Evolutionary conservation across 1,140 invertebrate genomes (phyloP).

Genomic region (Caerostris darwini): DNA sequence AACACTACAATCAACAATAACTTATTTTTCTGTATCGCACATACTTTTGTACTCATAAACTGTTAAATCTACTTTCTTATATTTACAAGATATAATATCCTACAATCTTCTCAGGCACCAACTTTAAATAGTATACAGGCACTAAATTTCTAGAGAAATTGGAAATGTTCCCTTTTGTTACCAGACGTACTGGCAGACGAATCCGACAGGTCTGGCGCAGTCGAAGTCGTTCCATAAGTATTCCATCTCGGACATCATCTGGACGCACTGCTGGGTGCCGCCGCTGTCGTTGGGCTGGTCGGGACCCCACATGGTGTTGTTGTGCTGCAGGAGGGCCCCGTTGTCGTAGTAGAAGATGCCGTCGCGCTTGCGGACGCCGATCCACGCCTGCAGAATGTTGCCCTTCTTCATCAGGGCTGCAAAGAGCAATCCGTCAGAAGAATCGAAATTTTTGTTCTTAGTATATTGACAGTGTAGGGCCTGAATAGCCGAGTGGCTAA

Average conservation of each 20-base stretch:
- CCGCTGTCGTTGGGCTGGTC: constrained; percentile 78
- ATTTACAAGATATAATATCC: no score
- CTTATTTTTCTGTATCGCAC: no score
- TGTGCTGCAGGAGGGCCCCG: constrained; percentile 41
- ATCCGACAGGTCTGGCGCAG: constrained; percentile 72
- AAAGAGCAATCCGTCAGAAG: background rate
- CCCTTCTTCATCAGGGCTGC: constrained; percentile 72
- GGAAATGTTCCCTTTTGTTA: background rate
- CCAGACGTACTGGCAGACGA: constrained; percentile 78
- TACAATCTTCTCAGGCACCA: no score
- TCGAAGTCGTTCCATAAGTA: constrained; percentile 79
- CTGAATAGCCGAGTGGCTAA: no score
- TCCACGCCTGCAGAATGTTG: constrained; percentile 75
- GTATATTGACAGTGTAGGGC: no score
- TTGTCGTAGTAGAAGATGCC: constrained; percentile 76
- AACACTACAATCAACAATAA: no score
- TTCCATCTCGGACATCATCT: constrained; percentile 78
- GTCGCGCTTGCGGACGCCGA: constrained; percentile 74
- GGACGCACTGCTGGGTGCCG: constrained; percentile 78
- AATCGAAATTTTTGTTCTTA: background rate
- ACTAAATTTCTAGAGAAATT: no score
- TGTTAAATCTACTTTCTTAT: no score
- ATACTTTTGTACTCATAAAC: no score
- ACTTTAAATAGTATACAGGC: no score
- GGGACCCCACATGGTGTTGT: constrained; percentile 76